Evolutionary conservation across 2,113 vertebrate species (phyloP), one percentile per base, ranked within the genome.

Genomic region (Cheirogaleus medius): DNA sequence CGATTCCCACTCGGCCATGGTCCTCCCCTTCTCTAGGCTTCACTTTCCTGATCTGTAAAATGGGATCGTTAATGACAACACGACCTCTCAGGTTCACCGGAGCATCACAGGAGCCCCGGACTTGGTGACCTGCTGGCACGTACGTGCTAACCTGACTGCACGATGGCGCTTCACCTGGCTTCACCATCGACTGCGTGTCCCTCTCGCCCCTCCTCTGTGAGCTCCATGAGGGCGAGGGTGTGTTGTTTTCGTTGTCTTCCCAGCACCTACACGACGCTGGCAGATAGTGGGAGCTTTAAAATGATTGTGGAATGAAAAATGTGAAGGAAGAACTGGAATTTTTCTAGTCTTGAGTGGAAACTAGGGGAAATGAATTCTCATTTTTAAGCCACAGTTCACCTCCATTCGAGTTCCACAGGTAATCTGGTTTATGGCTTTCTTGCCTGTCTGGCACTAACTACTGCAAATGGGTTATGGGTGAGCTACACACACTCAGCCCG

Each of bases 61-160:
- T 39, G 54, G 39, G 74, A 68, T 47, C 27, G 5, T 8, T 52
- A 37, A 44, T 4, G 15, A 13, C 20, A 27, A 13, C 29, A 15
- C 13, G 11, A 23, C 10, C 44, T 39, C 66, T 68, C 20, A 8
- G 7, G 8, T n/a, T 44, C n/a, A 1, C 49, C 42, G 8, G 56
- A 68, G 7, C 18, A 4, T 7, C 27, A 17, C 6, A 23, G 44
- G 5, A 44, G 20, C 3, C 1, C 37, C 0, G 60, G 13, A 5
- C 29, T 23, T 20, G 32, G 9, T 2, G 0, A 39, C 4, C 1
- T 47, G 11, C 17, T 6, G 3, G 18, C n/a, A 1, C 0, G 2
- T 27, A 5, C 0, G 6, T 12, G 2, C 21, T 10, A 10, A 39
- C 11, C 11, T n/a, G 8, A 56, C 29, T 25, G 20, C 12, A 15